These are phyloP conservation scores for Seira musarum DNA, from an alignment of 2,888 invertebrate genomes.

Conservation along the genomic window DNA sequence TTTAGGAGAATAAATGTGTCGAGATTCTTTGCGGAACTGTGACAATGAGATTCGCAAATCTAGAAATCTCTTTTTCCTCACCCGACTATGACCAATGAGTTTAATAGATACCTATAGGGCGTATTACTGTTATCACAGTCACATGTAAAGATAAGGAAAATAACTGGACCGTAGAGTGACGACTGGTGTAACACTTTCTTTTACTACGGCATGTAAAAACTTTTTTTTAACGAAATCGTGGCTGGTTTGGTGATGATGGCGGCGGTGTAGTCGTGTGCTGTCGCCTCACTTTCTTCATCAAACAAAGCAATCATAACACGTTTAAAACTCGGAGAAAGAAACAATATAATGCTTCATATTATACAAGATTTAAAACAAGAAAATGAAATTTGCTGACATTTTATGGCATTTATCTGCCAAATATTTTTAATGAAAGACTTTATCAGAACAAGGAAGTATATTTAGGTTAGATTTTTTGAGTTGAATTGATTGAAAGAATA, in stretches of 20 bases:
- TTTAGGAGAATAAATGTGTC: neutral
- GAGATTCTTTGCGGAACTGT: neutral
- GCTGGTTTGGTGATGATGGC: no score
- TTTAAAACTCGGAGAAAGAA: conserved; percentile 1
- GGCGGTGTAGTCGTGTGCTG: conserved; percentile 5
- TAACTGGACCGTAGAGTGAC: no score
- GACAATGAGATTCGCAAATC: neutral
- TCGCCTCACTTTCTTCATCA: conserved; percentile 27
- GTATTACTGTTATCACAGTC: neutral
- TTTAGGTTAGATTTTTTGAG: no score
- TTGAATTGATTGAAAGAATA: no score
- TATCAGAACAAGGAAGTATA: no score
- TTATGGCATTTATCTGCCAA: no score
- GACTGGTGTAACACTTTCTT: neutral
- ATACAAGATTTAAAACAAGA: no score
- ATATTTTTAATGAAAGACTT: no score
- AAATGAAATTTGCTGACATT: no score
- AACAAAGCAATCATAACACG: conserved; percentile 34
- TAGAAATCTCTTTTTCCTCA: neutral
- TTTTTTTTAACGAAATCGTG: neutral
- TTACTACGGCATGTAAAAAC: neutral
- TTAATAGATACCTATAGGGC: no score
- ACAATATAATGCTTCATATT: neutral
- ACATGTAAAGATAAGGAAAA: neutral
- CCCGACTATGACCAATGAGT: neutral